Conservation (phyloP, 2,113 vertebrate species). For the Actenoides hombroni region DNA sequence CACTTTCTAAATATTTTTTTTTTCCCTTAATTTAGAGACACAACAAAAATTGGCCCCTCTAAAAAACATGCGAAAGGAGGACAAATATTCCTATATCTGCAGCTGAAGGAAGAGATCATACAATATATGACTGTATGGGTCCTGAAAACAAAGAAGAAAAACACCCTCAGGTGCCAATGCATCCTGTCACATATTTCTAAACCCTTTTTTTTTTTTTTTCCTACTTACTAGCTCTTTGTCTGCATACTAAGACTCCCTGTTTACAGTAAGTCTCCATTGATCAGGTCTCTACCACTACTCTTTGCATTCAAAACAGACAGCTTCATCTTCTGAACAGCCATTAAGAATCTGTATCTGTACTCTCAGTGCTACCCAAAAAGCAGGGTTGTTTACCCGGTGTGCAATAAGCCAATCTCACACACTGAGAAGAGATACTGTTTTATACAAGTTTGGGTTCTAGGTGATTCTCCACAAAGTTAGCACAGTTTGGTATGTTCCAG, state of each 20-base stretch:
- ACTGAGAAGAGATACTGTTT: too few relatives aligned
- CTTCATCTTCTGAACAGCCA: neutral
- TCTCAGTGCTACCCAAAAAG: too few relatives aligned
- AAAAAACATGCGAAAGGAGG: neutral
- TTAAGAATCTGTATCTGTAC: neutral
- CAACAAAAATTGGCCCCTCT: fast-evolving
- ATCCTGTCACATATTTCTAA: neutral
- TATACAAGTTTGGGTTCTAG: too few relatives aligned
- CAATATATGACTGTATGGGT: neutral
- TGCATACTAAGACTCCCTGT: neutral
- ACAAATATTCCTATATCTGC: neutral
- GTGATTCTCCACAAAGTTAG: too few relatives aligned
- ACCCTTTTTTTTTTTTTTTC: neutral
- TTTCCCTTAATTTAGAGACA: neutral
- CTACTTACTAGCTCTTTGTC: neutral
- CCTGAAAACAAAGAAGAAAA: neutral
- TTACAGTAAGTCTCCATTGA: neutral
- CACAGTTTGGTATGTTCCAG: too few relatives aligned
- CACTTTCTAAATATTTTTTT: neutral
- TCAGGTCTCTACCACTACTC: too few relatives aligned
- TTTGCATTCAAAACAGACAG: neutral
- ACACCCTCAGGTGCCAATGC: neutral
- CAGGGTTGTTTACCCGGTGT: too few relatives aligned
- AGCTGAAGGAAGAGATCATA: too few relatives aligned
- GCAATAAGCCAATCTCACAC: too few relatives aligned